Evolutionary conservation across 2,113 vertebrate genomes (phyloP).

Genomic region (Xyliphius kryptos): DNA sequence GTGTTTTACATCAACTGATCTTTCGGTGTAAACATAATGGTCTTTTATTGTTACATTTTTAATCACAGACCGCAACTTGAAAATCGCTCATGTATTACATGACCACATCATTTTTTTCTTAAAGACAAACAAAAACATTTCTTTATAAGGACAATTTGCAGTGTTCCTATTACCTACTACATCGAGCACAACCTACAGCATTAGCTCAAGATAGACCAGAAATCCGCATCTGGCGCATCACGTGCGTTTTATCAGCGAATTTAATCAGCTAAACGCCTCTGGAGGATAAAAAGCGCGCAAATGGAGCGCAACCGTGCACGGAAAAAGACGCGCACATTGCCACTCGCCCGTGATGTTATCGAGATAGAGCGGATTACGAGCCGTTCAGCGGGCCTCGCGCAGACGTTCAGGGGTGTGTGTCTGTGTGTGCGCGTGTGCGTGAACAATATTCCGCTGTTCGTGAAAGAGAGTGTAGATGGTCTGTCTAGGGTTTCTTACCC

Average conservation of each 20-base stretch:
- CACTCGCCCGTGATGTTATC: conserved; percentile 40
- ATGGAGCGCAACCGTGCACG: conserved; percentile 47
- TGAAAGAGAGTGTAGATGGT: too few relatives aligned
- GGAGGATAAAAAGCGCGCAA: conserved; percentile 51
- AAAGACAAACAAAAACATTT: background rate
- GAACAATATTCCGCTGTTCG: too few relatives aligned
- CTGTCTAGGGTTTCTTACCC: background rate
- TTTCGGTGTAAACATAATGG: too few relatives aligned
- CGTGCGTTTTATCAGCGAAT: conserved; percentile 47
- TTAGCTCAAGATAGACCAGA: background rate
- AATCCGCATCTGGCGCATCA: conserved; percentile 6
- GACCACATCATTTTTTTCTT: background rate
- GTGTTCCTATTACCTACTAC: background rate
- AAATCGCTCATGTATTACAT: background rate
- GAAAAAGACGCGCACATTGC: conserved; percentile 38
- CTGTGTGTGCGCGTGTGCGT: too few relatives aligned
- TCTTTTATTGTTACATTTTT: too few relatives aligned
- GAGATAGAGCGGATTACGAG: conserved; percentile 25
- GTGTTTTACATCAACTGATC: too few relatives aligned
- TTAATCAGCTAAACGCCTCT: conserved; percentile 52
- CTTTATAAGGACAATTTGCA: background rate
- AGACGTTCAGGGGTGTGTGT: conserved; percentile 13
- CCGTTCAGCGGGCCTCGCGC: conserved; percentile 30
- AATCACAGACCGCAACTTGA: too few relatives aligned
- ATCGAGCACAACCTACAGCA: conserved; percentile 34